Conservation (phyloP, 2,797 vertebrate genomes). For the Carduelis carduelis region DNA sequence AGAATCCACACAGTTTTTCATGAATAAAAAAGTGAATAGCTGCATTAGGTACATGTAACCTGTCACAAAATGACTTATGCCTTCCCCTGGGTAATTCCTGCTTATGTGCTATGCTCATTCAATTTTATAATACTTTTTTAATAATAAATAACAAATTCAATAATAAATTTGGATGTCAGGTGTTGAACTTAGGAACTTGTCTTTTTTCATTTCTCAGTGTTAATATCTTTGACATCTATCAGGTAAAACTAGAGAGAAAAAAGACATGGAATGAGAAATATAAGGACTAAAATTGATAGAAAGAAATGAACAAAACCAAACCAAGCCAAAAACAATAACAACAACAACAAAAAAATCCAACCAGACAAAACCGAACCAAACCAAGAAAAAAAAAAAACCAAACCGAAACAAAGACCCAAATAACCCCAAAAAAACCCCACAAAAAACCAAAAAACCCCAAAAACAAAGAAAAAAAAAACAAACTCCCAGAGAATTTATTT, state of each 20-base stretch:
- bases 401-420: no score
- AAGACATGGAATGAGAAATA: neutral
- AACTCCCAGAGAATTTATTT: neutral
- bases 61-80: slow-evolving; percentile 61
- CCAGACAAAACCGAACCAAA: neutral
- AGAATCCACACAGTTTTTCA: slow-evolving; percentile 54
- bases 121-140: slow-evolving; percentile 65
- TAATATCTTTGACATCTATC: neutral
- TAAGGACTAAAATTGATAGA: neutral
- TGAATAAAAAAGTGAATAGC: slow-evolving; percentile 66
- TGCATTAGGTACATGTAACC: slow-evolving; percentile 55
- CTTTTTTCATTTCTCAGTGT: neutral
- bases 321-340: neutral
- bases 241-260: neutral
- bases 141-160: slow-evolving; percentile 65
- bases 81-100: slow-evolving; percentile 39
- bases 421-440: no score
- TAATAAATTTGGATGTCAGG: slow-evolving; percentile 41
- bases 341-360: neutral
- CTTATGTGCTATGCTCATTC: slow-evolving; percentile 26
- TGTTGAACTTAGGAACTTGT: slow-evolving; percentile 6
- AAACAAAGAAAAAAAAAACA: neutral
- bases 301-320: neutral
- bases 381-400: no score
- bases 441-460: no score